Percentiles rank a stretch among this genome's conserved stretches.
Conservation (phyloP, 2,888 invertebrate genomes). For the Apamea epomidion region DNA sequence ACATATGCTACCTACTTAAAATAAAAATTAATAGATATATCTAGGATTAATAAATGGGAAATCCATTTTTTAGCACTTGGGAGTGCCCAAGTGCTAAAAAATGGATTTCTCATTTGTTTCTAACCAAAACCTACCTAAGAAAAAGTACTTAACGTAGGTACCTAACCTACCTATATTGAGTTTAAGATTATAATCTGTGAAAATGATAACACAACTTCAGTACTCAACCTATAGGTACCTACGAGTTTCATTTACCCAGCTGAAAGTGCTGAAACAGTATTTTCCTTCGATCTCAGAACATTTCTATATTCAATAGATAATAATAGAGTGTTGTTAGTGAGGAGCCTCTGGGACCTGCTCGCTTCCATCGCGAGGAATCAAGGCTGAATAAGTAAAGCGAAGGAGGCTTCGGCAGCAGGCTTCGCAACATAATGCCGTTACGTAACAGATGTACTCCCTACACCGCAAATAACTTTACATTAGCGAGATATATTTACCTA, state of each 20-base stretch:
- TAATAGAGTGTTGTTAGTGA: slow-evolving; percentile 55
- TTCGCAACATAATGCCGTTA: slow-evolving; percentile 58
- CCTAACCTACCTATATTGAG: neutral
- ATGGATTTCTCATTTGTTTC: neutral
- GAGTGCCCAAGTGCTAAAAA: neutral
- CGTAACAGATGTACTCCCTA: slow-evolving; percentile 62
- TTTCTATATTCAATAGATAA: slow-evolving; percentile 58
- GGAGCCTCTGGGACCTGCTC: slow-evolving; percentile 51
- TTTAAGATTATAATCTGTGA: neutral
- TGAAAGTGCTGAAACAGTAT: slow-evolving; percentile 10
- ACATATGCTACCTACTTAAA: too few species aligned
- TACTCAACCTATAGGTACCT: neutral
- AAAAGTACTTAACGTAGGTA: neutral
- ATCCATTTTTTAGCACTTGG: too few species aligned
- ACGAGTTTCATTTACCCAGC: slow-evolving; percentile 14
- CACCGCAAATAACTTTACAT: slow-evolving; percentile 57
- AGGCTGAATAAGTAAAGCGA: slow-evolving; percentile 68
- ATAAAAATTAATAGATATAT: neutral
- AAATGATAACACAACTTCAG: slow-evolving; percentile 2
- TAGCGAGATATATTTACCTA: slow-evolving; percentile 6
- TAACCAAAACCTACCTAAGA: neutral
- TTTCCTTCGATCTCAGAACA: slow-evolving; percentile 40
- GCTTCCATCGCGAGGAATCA: slow-evolving; percentile 52
- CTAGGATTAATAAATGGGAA: too few species aligned
- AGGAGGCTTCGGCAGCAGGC: slow-evolving; percentile 37